These are phyloP conservation scores for Trichopria drosophilae DNA, from an alignment of 2,888 invertebrate genomes.

Conservation along the genomic window DNA sequence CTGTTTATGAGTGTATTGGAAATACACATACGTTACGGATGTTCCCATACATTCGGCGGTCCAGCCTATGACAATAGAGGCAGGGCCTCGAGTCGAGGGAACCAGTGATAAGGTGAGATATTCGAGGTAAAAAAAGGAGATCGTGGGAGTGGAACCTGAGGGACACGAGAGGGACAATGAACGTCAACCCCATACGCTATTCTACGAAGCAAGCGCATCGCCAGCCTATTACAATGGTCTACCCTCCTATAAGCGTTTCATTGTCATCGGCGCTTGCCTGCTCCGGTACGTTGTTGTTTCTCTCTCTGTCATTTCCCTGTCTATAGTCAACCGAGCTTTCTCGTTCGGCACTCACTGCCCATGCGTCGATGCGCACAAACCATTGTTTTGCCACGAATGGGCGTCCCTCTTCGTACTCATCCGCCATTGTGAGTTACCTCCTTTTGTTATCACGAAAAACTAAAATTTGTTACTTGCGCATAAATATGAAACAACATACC, in stretches of 20 bases:
- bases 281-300: conserved; percentile 23
- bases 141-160: too few relatives aligned
- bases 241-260: conserved; percentile 52
- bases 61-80: too few relatives aligned
- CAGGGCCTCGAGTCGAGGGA: too few relatives aligned
- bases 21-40: too few relatives aligned
- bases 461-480: not conserved
- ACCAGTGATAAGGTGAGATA: too few relatives aligned
- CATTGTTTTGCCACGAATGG: conserved; percentile 52
- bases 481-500: not conserved
- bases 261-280: conserved; percentile 49
- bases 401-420: conserved; percentile 41
- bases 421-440: conserved; percentile 31
- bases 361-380: conserved; percentile 56
- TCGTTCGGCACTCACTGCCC: conserved; percentile 47
- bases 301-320: conserved; percentile 15
- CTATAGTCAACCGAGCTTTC: too few relatives aligned
- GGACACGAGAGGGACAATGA: conserved; percentile 21
- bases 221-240: conserved; percentile 55
- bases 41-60: too few relatives aligned
- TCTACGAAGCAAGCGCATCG: conserved; percentile 56
- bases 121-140: too few relatives aligned
- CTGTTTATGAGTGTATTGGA: too few relatives aligned
- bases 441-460: not conserved
- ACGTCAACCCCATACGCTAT: conserved; percentile 36